A percentile compares a stretch with the other conserved stretches of the same genome.
These are phyloP conservation scores for Erebia epiphron DNA, from an alignment of 2,888 invertebrate species.

Conservation along the genomic window DNA sequence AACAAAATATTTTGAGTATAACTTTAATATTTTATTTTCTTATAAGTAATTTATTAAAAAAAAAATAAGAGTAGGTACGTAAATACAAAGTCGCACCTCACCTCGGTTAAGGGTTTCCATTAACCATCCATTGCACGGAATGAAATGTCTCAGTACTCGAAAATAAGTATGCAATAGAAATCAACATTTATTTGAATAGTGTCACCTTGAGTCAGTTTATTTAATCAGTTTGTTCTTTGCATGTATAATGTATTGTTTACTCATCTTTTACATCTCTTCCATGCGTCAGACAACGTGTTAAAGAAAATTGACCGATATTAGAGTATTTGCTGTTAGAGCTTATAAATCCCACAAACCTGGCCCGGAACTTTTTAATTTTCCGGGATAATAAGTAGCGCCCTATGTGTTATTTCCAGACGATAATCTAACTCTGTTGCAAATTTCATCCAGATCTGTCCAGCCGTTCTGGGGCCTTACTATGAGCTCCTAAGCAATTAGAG, in stretches of 20 bases:
- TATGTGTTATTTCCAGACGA: too few species aligned
- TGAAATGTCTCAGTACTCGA: neutral
- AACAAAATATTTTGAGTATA: too few species aligned
- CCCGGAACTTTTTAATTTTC: neutral
- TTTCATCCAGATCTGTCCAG: too few species aligned
- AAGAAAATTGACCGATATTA: neutral
- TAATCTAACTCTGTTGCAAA: too few species aligned
- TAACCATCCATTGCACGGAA: constrained; percentile 16
- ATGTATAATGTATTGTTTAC: constrained; percentile 28
- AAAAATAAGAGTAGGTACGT: too few species aligned
- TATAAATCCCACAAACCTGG: neutral
- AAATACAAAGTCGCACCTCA: neutral
- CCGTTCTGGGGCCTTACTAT: too few species aligned
- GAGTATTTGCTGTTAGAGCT: too few species aligned
- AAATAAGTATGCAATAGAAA: constrained; percentile 21
- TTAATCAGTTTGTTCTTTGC: constrained; percentile 24
- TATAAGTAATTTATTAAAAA: too few species aligned
- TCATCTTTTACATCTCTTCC: constrained; percentile 32
- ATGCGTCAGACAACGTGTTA: constrained; percentile 26
- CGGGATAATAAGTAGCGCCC: too few species aligned
- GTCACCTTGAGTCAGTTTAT: constrained; percentile 34
- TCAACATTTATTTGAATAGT: constrained; percentile 33
- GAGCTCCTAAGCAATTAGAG: too few species aligned
- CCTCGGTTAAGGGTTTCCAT: constrained; percentile 15
- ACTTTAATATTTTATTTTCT: too few species aligned